Evolutionary conservation across 1,140 invertebrate species (phyloP).

Genomic region (Holcopasites calliopsidis): DNA sequence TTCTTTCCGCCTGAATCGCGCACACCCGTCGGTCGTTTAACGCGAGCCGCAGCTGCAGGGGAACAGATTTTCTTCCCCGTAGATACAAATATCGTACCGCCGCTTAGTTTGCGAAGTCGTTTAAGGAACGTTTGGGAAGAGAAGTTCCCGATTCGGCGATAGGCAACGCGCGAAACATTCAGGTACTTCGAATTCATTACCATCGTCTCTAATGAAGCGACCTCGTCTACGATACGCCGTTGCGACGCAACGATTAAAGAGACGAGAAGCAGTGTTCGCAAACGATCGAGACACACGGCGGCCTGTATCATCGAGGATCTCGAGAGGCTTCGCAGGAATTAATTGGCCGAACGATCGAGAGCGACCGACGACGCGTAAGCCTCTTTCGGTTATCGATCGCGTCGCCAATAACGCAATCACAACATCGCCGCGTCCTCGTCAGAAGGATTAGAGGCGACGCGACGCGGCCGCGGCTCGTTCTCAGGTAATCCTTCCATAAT

Average conservation of each 20-base stretch:
- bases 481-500: constrained; percentile 52
- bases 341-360: not conserved
- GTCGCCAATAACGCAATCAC: constrained; percentile 22
- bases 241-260: too few species aligned
- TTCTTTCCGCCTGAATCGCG: not conserved
- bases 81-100: too few species aligned
- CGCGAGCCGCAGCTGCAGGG: not conserved
- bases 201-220: too few species aligned
- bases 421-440: constrained; percentile 33
- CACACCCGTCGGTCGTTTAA: not conserved
- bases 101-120: too few species aligned
- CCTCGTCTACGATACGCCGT: too few species aligned
- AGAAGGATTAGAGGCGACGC: constrained; percentile 37
- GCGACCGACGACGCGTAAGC: constrained; percentile 8
- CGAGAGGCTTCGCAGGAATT: not conserved
- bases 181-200: too few species aligned
- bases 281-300: not conserved
- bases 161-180: too few species aligned
- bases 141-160: too few species aligned
- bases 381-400: constrained; percentile 27
- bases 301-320: not conserved
- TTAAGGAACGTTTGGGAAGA: too few species aligned
- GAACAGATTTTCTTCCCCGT: too few species aligned
- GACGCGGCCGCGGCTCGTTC: constrained; percentile 11
- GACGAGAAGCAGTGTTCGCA: not conserved